phyloP scores from a whole-genome alignment of 2,888 invertebrate species.

The Pharmacophagus antenor region DNA sequence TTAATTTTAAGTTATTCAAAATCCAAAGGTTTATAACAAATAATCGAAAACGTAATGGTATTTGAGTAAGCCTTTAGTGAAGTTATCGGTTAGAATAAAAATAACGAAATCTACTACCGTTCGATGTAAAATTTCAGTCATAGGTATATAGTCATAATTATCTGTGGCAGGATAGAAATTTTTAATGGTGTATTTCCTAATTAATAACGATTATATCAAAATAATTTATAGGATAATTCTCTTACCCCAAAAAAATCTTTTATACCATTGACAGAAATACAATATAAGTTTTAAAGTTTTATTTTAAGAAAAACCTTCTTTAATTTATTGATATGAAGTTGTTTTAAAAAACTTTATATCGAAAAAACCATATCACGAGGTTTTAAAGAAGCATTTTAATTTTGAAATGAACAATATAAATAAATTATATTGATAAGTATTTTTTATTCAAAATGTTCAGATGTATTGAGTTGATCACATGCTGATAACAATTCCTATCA shows the following conservation, averaged over 20 bases:
- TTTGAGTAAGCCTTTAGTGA: conserved; percentile 69
- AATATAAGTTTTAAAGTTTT: no score
- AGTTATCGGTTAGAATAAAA: conserved; percentile 64
- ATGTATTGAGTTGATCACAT: neutral
- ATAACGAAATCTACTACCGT: conserved; percentile 66
- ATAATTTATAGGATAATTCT: no score
- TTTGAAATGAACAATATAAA: neutral
- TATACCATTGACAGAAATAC: no score
- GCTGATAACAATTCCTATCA: conserved; percentile 42
- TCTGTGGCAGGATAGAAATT: neutral
- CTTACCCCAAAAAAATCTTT: no score
- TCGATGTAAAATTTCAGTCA: conserved; percentile 38
- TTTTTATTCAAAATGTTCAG: neutral
- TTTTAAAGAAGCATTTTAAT: no score
- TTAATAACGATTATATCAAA: no score
- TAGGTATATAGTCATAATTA: neutral
- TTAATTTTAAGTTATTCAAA: neutral
- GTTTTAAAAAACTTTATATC: neutral
- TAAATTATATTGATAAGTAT: neutral
- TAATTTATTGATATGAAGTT: neutral
- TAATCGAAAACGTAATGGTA: conserved; percentile 45
- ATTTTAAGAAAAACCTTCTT: neutral
- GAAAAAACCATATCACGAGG: no score
- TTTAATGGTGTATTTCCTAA: no score
- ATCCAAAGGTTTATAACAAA: neutral